A percentile compares a stretch with the other conserved stretches of the same genome.
phyloP scores from a whole-genome alignment of 35 echinoderm and acorn worm species.

The Ptychodera flava region DNA sequence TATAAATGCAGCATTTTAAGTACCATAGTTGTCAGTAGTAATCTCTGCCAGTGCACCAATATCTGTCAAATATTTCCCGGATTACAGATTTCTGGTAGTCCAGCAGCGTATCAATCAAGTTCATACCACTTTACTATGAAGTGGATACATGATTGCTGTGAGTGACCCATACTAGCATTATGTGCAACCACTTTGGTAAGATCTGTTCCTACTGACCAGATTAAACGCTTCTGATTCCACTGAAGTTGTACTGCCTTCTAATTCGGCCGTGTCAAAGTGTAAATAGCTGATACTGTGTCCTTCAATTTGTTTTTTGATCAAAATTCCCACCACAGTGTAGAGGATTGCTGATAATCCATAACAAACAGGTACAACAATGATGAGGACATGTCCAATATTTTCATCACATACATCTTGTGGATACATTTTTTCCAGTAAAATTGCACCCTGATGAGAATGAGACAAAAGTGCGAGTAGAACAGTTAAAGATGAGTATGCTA shows the following conservation, averaged over 20 bases:
- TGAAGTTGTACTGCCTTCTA: neutral
- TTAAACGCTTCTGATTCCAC: neutral
- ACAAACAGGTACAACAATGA: slow-evolving; percentile 28
- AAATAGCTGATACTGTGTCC: neutral
- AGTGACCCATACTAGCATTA: too few relatives aligned
- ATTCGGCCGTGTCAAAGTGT: neutral
- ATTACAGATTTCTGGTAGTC: too few relatives aligned
- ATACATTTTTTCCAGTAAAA: neutral
- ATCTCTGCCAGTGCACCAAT: too few relatives aligned
- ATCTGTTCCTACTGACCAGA: neutral
- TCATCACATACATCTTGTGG: slow-evolving; percentile 6
- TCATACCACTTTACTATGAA: too few relatives aligned
- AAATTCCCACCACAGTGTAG: slow-evolving; percentile 21
- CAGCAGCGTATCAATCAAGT: too few relatives aligned
- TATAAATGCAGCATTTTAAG: too few relatives aligned
- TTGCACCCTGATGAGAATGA: slow-evolving; percentile 17
- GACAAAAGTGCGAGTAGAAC: neutral
- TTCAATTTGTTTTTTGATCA: neutral
- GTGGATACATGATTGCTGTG: too few relatives aligned
- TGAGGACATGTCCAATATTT: slow-evolving; percentile 21
- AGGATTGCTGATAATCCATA: slow-evolving; percentile 30
- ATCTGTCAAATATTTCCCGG: too few relatives aligned
- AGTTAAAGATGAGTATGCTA: neutral
- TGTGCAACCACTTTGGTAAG: too few relatives aligned
- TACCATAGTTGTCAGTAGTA: too few relatives aligned